Conservation (phyloP, 2,113 vertebrate species). For the Bos javanicus region DNA sequence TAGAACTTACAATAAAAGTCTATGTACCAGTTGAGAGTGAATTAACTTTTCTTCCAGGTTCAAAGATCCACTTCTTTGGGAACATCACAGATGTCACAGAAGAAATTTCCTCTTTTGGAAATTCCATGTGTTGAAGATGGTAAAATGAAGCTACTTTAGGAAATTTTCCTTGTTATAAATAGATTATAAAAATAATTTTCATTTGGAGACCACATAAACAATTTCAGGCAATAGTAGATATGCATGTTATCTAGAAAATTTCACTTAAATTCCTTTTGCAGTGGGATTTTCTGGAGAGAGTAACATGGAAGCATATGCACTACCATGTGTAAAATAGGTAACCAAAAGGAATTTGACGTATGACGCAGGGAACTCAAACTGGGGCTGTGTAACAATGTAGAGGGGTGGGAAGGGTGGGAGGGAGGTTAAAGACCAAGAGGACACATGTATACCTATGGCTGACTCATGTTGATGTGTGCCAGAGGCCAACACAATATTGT, state of each 20-base stretch:
- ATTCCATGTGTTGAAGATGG: conserved; percentile 79
- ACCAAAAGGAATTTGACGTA: background rate
- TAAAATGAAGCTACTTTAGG: conserved; percentile 50
- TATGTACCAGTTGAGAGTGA: background rate
- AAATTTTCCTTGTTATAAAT: background rate
- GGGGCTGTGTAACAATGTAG: background rate
- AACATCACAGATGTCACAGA: conserved; percentile 86
- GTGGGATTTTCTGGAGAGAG: background rate
- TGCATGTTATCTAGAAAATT: background rate
- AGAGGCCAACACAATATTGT: background rate
- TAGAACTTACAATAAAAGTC: background rate
- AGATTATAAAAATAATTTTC: background rate
- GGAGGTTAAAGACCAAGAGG: background rate
- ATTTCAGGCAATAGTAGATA: background rate
- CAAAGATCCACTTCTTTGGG: conserved; percentile 74
- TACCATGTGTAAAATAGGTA: background rate
- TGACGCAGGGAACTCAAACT: background rate
- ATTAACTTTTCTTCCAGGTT: conserved; percentile 78
- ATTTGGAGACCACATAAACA: background rate
- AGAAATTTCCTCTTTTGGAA: conserved; percentile 82
- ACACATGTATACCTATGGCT: background rate
- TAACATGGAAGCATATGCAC: background rate
- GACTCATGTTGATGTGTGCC: background rate
- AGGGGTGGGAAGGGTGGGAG: background rate
- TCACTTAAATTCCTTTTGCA: background rate